Evolutionary conservation across 2,888 invertebrate genomes (phyloP).

Genomic region (Asteroscopus sphinx): DNA sequence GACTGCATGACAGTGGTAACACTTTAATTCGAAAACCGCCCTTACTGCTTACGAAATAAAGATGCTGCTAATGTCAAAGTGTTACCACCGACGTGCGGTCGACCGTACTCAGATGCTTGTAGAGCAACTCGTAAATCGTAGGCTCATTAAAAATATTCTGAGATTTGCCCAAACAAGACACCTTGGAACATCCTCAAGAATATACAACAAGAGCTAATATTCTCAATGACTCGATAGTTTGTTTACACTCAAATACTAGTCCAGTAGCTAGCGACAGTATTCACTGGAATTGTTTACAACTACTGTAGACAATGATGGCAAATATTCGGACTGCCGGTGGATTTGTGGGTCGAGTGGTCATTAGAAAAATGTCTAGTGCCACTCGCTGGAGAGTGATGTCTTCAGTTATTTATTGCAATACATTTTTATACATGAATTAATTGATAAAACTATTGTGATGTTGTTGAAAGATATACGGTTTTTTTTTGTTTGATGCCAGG

Average conservation of each 20-base stretch:
- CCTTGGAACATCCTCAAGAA: background rate
- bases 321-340: constrained; percentile 40
- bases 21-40: no score
- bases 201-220: background rate
- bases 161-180: no score
- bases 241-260: constrained; percentile 16
- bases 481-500: background rate
- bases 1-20: no score
- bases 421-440: constrained; percentile 9
- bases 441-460: constrained; percentile 18
- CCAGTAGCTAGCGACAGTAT: constrained; percentile 4
- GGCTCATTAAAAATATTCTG: no score
- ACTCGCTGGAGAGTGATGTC: constrained; percentile 21
- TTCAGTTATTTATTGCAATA: constrained; percentile 15
- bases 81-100: no score
- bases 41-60: no score
- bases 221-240: background rate
- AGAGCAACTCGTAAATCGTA: no score
- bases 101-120: no score
- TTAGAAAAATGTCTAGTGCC: constrained; percentile 40
- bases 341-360: constrained; percentile 48
- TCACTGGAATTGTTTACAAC: constrained; percentile 33
- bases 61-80: no score
- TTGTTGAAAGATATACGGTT: background rate
- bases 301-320: constrained; percentile 32